Conservation (phyloP, 2,113 vertebrate species). For the Tragelaphus scriptus region DNA sequence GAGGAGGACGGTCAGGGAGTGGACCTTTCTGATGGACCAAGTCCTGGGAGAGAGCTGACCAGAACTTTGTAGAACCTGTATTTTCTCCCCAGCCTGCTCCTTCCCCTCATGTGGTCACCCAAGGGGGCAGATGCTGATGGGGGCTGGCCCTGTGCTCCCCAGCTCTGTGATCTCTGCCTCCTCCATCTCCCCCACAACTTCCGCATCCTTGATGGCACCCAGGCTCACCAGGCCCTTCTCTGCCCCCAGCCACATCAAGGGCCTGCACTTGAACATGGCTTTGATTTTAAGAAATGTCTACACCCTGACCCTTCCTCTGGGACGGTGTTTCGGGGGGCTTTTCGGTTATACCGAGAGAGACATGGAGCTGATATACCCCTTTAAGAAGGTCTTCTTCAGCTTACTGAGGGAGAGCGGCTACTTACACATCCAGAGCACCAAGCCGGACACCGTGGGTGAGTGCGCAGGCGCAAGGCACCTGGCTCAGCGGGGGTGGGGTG, state of each 20-base stretch:
- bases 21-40: neutral
- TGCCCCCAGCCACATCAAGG: slow-evolving; percentile 77
- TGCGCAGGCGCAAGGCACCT: fast-evolving
- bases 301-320: slow-evolving; percentile 59
- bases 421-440: slow-evolving; percentile 81
- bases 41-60: neutral
- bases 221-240: neutral
- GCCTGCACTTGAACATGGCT: slow-evolving; percentile 81
- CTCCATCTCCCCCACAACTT: fast-evolving
- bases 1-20: neutral
- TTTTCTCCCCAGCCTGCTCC: neutral
- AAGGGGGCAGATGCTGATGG: neutral
- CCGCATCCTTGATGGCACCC: fast-evolving
- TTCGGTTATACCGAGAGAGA: slow-evolving; percentile 77
- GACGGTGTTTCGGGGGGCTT: slow-evolving; percentile 62
- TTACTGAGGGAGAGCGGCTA: slow-evolving; percentile 78
- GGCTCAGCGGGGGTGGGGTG: neutral
- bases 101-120: too few species aligned
- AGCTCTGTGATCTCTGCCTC: too few species aligned
- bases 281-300: neutral
- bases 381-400: slow-evolving; percentile 69
- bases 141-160: neutral
- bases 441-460: slow-evolving; percentile 81
- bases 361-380: slow-evolving; percentile 72
- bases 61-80: neutral